Conservation (phyloP, 2,113 vertebrate species). For the Pyxicephalus adspersus region DNA sequence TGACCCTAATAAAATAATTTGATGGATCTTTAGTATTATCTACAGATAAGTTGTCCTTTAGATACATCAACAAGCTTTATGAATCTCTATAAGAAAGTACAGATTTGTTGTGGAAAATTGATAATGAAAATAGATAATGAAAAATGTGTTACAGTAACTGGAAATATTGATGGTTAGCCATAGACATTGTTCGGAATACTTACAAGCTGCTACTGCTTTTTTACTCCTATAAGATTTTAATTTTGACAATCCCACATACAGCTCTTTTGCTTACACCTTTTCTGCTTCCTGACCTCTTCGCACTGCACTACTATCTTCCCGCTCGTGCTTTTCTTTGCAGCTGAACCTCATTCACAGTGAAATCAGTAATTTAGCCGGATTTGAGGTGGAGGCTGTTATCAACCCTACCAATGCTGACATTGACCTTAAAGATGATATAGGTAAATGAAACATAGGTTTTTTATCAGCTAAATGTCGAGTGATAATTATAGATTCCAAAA, state of each 20-base stretch:
- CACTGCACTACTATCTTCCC: slow-evolving; percentile 80
- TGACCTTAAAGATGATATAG: slow-evolving; percentile 99
- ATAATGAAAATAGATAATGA: too few species aligned
- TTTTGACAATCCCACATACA: slow-evolving; percentile 64
- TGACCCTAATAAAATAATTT: too few species aligned
- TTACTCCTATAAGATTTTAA: background rate
- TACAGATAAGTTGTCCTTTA: too few species aligned
- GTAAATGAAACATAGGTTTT: slow-evolving; percentile 84
- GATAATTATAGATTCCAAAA: slow-evolving; percentile 77
- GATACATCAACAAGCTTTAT: too few species aligned
- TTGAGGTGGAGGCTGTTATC: slow-evolving; percentile 99
- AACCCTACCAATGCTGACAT: slow-evolving; percentile 99
- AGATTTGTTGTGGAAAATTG: too few species aligned
- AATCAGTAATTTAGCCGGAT: slow-evolving; percentile 99
- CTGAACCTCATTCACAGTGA: slow-evolving; percentile 99
- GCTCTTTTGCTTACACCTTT: slow-evolving; percentile 71
- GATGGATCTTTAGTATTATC: too few species aligned
- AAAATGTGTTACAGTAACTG: too few species aligned
- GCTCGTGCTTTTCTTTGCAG: slow-evolving; percentile 89
- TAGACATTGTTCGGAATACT: too few species aligned
- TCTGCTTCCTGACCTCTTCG: slow-evolving; percentile 76
- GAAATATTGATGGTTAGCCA: too few species aligned
- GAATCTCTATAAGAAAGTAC: too few species aligned
- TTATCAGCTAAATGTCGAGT: slow-evolving; percentile 76
- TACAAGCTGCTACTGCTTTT: background rate